Base-by-base conservation (phyloP, 1,140 invertebrate genomes). In the Parasteatoda tepidariorum region DNA sequence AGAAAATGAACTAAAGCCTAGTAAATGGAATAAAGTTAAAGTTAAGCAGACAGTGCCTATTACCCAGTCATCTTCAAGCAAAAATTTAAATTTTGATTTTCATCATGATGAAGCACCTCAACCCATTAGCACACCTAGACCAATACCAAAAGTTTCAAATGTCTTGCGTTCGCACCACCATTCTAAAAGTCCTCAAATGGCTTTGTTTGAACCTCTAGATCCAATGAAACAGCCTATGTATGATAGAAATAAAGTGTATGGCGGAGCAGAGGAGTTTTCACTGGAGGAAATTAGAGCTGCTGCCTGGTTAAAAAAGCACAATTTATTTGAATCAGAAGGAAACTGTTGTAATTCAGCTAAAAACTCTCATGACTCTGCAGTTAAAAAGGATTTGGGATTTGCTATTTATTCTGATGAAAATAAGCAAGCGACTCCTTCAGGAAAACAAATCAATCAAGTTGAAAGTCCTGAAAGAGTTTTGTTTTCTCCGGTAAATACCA, bases 261-360 rank as follows among this genome's bases (percentile, higher is more conserved):
- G 87, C 73, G 91, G 91, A 0, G 87, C 87, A 3, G 88, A 88
- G 59, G 92, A 92, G 86, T 91, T 91, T 79, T 89, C 88, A 31
- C 90, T 92, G 87, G 92, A 92, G 87, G 91, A 92, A 87, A 82
- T 92, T 3, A 85, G 90, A 81, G 90, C 89, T 62, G 88, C 87
- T 11, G 76, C 81, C 30, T 88, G 87, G 87, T 85, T 85, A 28
- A 85, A 86, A 48, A 85, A 86, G 55, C 84, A 83, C 57, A 68
- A 85, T 9, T 2, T 5, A 26, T 9, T 2, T 13, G 34, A 62
- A 54, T 28, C 48, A 30, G 57, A 71, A 54, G 3, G 6, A n/a
- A 30, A 79, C 13, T 64, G 28, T 22, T 48, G 18, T 41, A 15
- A 31, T 28, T 18, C 62, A 34, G 18, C 57, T 38, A 54, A 9